phyloP scores from a whole-genome alignment of 2,797 vertebrate species.

The Poliocrania exsul region DNA sequence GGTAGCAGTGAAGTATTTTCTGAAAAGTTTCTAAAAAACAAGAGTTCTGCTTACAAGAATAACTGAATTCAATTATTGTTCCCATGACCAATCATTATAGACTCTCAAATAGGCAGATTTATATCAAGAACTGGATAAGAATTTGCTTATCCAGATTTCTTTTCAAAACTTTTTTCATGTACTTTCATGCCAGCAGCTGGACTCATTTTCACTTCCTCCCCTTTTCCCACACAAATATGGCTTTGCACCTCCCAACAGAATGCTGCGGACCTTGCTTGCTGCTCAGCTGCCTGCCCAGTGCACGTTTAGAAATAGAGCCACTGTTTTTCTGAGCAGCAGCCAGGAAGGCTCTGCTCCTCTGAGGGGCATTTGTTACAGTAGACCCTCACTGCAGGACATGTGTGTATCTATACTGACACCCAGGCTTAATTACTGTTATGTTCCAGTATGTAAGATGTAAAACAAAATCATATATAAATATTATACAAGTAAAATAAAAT shows the following conservation, averaged over 20 bases:
- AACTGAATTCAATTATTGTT: rapidly evolving
- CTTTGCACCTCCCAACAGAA: background rate
- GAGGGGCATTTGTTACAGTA: rapidly evolving
- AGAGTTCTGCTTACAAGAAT: background rate
- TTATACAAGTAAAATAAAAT: background rate
- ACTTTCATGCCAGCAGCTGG: background rate
- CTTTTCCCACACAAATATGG: background rate
- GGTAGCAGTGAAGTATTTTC: background rate
- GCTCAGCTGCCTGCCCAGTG: background rate
- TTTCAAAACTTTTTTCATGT: background rate
- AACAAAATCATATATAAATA: background rate
- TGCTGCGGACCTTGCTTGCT: rapidly evolving
- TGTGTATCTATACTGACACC: background rate
- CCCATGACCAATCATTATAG: background rate
- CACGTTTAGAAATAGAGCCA: background rate
- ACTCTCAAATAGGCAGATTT: background rate
- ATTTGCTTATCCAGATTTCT: background rate
- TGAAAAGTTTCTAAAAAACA: background rate
- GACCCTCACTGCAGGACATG: background rate
- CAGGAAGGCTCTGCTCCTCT: background rate
- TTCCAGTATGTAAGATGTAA: background rate
- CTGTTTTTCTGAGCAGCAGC: background rate
- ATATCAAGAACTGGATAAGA: background rate
- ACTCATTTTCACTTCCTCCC: background rate
- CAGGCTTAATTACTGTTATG: background rate